Percentiles rank a stretch among this genome's conserved stretches.
phyloP scores from a whole-genome alignment of 2,888 invertebrate genomes.

The Drosophila nr. perissopoda region DNA sequence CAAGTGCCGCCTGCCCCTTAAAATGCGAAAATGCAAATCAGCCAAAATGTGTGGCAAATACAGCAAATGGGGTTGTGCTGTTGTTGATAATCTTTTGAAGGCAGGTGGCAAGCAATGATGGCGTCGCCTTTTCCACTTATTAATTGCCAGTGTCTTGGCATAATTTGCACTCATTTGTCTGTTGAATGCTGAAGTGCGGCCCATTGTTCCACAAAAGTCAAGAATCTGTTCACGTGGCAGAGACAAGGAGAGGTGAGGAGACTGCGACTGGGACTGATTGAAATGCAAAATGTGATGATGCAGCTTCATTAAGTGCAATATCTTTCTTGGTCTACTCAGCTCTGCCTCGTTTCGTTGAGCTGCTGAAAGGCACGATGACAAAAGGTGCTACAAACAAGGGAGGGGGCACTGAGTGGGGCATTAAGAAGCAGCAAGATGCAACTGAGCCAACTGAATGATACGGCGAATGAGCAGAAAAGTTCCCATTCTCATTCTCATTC shows the following conservation, averaged over 20 bases:
- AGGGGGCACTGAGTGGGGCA: slow-evolving; percentile 2
- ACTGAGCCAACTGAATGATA: slow-evolving; percentile 52
- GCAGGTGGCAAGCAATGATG: slow-evolving; percentile 46
- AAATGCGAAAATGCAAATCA: slow-evolving; percentile 58
- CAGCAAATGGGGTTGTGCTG: slow-evolving; percentile 28
- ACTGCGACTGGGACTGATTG: neutral
- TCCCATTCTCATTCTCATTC: slow-evolving; percentile 49
- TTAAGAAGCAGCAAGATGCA: slow-evolving; percentile 1
- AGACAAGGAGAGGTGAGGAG: neutral
- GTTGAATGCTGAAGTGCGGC: slow-evolving; percentile 72
- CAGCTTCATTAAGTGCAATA: slow-evolving; percentile 79
- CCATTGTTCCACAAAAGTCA: slow-evolving; percentile 66
- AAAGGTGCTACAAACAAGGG: slow-evolving; percentile 56
- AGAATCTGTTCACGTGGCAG: slow-evolving; percentile 69
- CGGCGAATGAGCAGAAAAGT: slow-evolving; percentile 49
- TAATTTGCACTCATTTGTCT: slow-evolving; percentile 80
- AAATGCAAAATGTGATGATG: slow-evolving; percentile 81
- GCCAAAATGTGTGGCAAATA: slow-evolving; percentile 50
- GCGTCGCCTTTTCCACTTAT: slow-evolving; percentile 69
- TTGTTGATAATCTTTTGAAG: slow-evolving; percentile 40
- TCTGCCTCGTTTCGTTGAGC: slow-evolving; percentile 51
- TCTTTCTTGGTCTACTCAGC: slow-evolving; percentile 47
- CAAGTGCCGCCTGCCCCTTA: slow-evolving; percentile 16
- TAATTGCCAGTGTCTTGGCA: slow-evolving; percentile 81
- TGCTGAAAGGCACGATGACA: slow-evolving; percentile 75